Conservation (phyloP, 2,888 invertebrate genomes). For the Anoplius nigerrimus region DNA sequence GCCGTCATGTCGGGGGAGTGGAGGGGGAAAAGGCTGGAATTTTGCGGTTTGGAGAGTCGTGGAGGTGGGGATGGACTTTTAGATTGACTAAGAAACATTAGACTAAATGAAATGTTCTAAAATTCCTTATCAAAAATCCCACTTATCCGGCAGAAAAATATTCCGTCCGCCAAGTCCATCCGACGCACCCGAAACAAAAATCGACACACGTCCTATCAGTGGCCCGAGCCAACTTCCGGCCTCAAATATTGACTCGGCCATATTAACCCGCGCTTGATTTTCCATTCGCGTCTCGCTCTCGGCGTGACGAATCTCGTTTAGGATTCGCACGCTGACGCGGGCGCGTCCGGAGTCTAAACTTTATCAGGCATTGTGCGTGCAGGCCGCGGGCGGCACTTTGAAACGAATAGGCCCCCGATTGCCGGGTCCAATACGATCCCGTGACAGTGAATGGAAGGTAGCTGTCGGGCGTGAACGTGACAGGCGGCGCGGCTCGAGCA, state of each 20-base stretch:
- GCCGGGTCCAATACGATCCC: constrained; percentile 14
- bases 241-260: too few relatives aligned
- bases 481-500: constrained; percentile 1
- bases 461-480: constrained; percentile 16
- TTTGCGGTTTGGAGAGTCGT: too few relatives aligned
- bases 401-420: constrained; percentile 56
- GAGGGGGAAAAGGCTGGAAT: too few relatives aligned
- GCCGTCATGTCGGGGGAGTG: too few relatives aligned
- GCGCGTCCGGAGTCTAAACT: constrained; percentile 47
- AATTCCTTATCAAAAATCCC: too few relatives aligned
- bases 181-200: too few relatives aligned
- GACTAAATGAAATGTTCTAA: too few relatives aligned
- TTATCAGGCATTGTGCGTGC: constrained; percentile 53
- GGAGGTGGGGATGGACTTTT: too few relatives aligned
- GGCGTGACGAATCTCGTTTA: constrained; percentile 52
- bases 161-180: too few relatives aligned
- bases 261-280: not conserved
- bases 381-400: constrained; percentile 35
- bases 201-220: not conserved
- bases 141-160: too few relatives aligned
- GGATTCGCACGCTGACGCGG: constrained; percentile 40
- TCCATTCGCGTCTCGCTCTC: constrained; percentile 25
- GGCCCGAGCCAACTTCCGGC: not conserved
- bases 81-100: too few relatives aligned
- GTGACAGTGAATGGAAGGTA: constrained; percentile 13